Base-by-base conservation (phyloP, 2,888 invertebrate species). In the Polymixis lichenea region DNA sequence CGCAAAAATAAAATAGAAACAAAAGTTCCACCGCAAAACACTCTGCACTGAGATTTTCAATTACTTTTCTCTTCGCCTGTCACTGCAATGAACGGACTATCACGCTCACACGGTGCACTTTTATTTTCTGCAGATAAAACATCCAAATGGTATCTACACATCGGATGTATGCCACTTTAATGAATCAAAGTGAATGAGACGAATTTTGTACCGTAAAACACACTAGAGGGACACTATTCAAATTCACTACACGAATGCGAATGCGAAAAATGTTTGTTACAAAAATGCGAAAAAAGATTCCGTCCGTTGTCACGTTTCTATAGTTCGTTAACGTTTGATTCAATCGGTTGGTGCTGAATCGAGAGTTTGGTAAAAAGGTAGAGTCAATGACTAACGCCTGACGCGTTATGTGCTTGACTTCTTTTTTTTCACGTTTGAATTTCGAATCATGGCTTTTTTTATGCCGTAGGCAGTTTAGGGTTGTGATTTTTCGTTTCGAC, bases 301-400 rank as follows among this genome's bases (percentile, higher is more conserved):
- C 67, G 79, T 58, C 82, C 79, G 86, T 84, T 88, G 89, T 90
- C 90, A 90, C 89, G 87, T 90, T 82, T 87, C 88, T 90, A 91
- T 92, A 91, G 92, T 92, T 92, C 91, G 91, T 92, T 92, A 92
- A 87, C 90, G 87, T 79, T 78, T 87, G 86, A 92, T 91, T 89
- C 90, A 90, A 90, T 89, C 88, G 87, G 82, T 80, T 82, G 85
- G 81, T 88, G 91, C 88, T 89, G 88, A 89, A 83, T 88, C 79
- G 79, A 84, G 83, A 85, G 89, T 87, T 87, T 89, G 78, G 75
- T 84, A 80, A 87, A 88, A 88, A 86, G 85, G 86, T 77, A 75
- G 75, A 79, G 43, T 79, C 86, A 77, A 78, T 82, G 84, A 86
- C 87, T 87, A 88, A 87, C 83, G 75, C 70, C 66, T 72, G 74